A percentile compares a stretch with the other conserved stretches of the same genome.
These are phyloP conservation scores for Chaunax sp. DNA, from an alignment of 2,797 vertebrate species.

Conservation along the genomic window DNA sequence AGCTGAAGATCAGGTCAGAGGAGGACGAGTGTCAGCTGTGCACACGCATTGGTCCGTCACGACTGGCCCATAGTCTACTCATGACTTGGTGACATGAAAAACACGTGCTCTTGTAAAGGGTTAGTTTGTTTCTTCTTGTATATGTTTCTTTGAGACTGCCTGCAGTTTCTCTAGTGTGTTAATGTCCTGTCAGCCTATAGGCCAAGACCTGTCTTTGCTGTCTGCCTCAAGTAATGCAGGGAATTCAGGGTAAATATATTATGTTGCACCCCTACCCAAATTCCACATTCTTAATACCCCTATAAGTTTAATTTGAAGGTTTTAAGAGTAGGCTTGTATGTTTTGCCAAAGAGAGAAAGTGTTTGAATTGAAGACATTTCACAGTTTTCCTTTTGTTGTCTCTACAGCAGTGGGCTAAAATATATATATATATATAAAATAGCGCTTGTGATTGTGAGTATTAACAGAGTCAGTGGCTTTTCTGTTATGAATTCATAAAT, in stretches of 20 bases:
- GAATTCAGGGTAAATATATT: constrained; percentile 74
- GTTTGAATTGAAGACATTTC: constrained; percentile 27
- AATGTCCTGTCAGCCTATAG: constrained; percentile 53
- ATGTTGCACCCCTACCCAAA: constrained; percentile 23
- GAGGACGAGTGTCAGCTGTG: constrained; percentile 32
- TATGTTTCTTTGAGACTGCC: constrained; percentile 8
- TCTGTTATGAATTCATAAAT: constrained; percentile 46
- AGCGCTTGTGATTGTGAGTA: constrained; percentile 38
- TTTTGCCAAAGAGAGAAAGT: constrained; percentile 26
- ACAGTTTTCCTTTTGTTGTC: constrained; percentile 10
- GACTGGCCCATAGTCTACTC: neutral
- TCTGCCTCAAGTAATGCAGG: constrained; percentile 72
- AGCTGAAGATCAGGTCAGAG: constrained; percentile 54
- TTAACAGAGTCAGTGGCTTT: constrained; percentile 24
- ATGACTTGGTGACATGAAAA: constrained; percentile 15
- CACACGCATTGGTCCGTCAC: constrained; percentile 34
- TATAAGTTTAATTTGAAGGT: constrained; percentile 32
- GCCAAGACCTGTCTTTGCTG: constrained; percentile 41
- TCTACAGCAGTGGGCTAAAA: constrained; percentile 15
- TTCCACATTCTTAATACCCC: constrained; percentile 1
- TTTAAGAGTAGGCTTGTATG: constrained; percentile 31
- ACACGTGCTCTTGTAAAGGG: constrained; percentile 18
- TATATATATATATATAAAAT: constrained; percentile 47
- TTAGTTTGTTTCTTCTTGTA: constrained; percentile 21
- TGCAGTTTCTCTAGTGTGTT: constrained; percentile 36